Evolutionary conservation across 2,888 invertebrate genomes (phyloP).

Genomic region (Leptinotarsa juncta): DNA sequence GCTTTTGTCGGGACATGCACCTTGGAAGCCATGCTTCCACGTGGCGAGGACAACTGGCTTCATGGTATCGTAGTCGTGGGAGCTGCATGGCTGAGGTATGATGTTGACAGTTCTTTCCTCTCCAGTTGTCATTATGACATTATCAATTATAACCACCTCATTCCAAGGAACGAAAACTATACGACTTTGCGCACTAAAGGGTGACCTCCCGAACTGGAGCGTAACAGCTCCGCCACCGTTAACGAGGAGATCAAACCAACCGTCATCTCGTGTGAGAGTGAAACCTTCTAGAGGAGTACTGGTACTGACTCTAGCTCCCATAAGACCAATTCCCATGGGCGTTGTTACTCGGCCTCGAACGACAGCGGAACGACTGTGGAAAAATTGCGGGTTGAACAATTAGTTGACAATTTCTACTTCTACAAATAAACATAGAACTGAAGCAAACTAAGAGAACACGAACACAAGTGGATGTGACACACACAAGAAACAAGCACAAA

Average conservation of each 20-base stretch:
- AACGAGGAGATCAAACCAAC: conserved; percentile 97
- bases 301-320: conserved; percentile 95
- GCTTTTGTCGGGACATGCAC: conserved; percentile 92
- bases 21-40: conserved; percentile 95
- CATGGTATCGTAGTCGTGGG: conserved; percentile 93
- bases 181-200: conserved; percentile 87
- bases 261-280: conserved; percentile 91
- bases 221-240: conserved; percentile 99
- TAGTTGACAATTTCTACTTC: conserved; percentile 23
- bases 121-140: conserved; percentile 84
- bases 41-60: conserved; percentile 93
- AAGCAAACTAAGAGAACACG: conserved; percentile 63
- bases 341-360: conserved; percentile 95
- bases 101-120: conserved; percentile 79
- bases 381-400: conserved; percentile 23
- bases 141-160: conserved; percentile 95
- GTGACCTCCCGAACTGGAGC: conserved; percentile 91
- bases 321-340: conserved; percentile 90
- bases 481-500: conserved; percentile 47
- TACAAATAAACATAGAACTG: conserved; percentile 44
- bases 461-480: conserved; percentile 62
- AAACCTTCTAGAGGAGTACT: conserved; percentile 95
- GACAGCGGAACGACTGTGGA: conserved; percentile 91
- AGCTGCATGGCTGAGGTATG: conserved; percentile 82
- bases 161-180: conserved; percentile 97